A percentile compares a stretch with the other conserved stretches of the same genome.
phyloP scores from a whole-genome alignment of 2,888 invertebrate species.

The Xestobium rufovillosum region DNA sequence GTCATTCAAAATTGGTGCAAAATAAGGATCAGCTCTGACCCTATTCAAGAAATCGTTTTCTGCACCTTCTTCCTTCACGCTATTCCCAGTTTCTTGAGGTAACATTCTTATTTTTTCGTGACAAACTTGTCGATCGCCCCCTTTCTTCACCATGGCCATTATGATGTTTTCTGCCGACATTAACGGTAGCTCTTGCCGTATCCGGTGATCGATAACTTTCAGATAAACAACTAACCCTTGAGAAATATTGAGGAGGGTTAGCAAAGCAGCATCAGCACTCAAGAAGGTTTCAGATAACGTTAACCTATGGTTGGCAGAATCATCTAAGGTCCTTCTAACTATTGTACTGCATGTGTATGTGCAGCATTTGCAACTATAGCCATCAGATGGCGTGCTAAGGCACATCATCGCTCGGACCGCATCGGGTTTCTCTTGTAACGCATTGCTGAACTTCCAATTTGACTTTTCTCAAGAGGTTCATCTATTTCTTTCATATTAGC shows the following conservation, averaged over 20 bases:
- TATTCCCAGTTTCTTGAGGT: conserved; percentile 83
- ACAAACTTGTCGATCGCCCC: conserved; percentile 90
- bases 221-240: conserved; percentile 96
- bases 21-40: conserved; percentile 71
- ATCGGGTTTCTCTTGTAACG: conserved; percentile 99
- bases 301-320: conserved; percentile 90
- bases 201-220: conserved; percentile 81
- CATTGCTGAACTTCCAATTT: conserved; percentile 99
- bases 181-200: conserved; percentile 86
- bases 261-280: conserved; percentile 81
- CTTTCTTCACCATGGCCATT: conserved; percentile 96
- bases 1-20: conserved; percentile 71
- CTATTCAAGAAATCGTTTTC: conserved; percentile 89
- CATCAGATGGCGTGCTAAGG: conserved; percentile 87
- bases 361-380: conserved; percentile 71
- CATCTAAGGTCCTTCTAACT: conserved; percentile 97
- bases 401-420: conserved; percentile 93
- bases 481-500: conserved; percentile 94
- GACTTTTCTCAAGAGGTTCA: conserved; percentile 93
- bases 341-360: conserved; percentile 86
- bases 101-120: conserved; percentile 92
- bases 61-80: conserved; percentile 82
- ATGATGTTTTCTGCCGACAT: conserved; percentile 98
- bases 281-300: conserved; percentile 90
- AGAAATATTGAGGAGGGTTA: conserved; percentile 85